phyloP scores from a whole-genome alignment of 2,797 vertebrate genomes.

The Tragelaphus oryx region DNA sequence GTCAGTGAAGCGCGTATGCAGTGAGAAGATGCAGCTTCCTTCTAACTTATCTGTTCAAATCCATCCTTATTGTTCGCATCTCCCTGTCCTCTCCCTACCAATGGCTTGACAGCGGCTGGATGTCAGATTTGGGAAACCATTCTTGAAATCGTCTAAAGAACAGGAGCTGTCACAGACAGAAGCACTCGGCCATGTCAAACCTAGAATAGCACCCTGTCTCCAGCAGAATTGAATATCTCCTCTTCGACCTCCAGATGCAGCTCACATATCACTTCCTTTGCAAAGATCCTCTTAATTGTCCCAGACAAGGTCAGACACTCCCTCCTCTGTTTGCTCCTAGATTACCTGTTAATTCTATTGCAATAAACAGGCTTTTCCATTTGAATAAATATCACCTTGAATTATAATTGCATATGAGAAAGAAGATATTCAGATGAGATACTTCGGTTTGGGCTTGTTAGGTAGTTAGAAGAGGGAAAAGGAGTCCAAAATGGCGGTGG shows the following conservation, averaged over 20 bases:
- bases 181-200: background rate
- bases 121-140: background rate
- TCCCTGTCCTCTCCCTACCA: too few species aligned
- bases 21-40: background rate
- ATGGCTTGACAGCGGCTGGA: too few species aligned
- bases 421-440: background rate
- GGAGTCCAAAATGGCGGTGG: too few species aligned
- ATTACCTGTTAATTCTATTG: background rate
- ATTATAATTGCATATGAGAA: background rate
- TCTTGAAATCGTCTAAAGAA: background rate
- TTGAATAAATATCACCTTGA: background rate
- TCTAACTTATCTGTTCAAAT: background rate
- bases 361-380: background rate
- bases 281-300: background rate
- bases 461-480: too few species aligned
- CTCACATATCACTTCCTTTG: background rate
- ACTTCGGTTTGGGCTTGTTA: background rate
- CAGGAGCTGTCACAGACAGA: background rate
- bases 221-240: fast-evolving
- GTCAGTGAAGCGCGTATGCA: fast-evolving
- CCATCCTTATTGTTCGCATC: too few species aligned
- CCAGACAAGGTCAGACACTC: background rate
- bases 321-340: background rate
- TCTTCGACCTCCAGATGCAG: background rate
- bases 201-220: background rate